Conservation (phyloP, 2,113 vertebrate genomes). For the Zosterops japonicus region DNA sequence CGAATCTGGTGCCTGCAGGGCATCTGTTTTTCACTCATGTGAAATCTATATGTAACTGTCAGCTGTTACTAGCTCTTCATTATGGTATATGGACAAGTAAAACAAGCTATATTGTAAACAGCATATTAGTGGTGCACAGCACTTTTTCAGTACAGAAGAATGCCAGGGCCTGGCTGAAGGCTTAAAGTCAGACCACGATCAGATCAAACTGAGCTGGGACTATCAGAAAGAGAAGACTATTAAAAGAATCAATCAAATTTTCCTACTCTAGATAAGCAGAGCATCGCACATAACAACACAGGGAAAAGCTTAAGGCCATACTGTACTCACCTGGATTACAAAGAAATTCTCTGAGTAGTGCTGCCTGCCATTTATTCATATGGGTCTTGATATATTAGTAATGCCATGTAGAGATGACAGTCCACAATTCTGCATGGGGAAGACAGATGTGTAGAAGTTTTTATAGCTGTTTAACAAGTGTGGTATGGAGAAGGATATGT, state of each 20-base stretch:
- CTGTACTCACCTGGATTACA: background rate
- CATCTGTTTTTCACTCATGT: background rate
- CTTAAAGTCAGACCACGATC: background rate
- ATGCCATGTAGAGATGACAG: background rate
- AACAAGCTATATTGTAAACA: background rate
- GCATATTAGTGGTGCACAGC: background rate
- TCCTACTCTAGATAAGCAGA: background rate
- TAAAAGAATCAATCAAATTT: background rate
- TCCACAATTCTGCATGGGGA: background rate
- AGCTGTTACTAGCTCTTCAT: background rate
- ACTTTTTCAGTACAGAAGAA: background rate
- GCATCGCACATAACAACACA: rapidly evolving
- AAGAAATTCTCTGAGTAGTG: background rate
- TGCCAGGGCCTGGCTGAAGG: background rate
- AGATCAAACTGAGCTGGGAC: background rate
- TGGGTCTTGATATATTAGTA: background rate
- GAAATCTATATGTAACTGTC: background rate
- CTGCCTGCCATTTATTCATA: background rate
- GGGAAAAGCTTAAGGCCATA: background rate
- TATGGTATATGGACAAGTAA: background rate
- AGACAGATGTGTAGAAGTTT: background rate
- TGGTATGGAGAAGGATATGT: background rate
- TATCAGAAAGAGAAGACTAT: background rate
- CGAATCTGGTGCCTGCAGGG: background rate
- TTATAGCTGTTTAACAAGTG: background rate